Base-by-base conservation (phyloP, 2,113 vertebrate species). In the Petroica traversi region DNA sequence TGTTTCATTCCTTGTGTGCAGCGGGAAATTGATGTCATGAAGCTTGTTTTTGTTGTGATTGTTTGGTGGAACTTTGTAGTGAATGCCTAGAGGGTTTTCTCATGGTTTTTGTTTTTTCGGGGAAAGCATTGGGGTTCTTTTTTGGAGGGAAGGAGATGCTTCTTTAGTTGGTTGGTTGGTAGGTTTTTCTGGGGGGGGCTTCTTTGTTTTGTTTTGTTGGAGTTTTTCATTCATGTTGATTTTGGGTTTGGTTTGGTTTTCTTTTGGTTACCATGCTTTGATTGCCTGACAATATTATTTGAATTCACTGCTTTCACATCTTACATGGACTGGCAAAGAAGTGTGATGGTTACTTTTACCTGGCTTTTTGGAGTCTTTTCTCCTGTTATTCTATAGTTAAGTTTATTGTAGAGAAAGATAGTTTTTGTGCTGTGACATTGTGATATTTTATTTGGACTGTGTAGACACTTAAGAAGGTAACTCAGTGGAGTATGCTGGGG, bases 81-180 rank as follows among this genome's bases (percentile, higher is more conserved):
- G 14, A 84, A 64, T 33, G 5, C 5, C 34, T 52, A 41, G 28
- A 36, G 3, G 12, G 20, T 66, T 48, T 52, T 26, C 19, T 54
- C 6, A 20, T 34, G 8, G 4, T 20, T 29, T 28, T 38, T 41
- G 2, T 3, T 34, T 61, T 38, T 11, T 12, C 12, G 24, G 14
- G 25, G 3, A 2, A 12, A n/a, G 7, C 6, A 19, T 1, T 55
- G 29, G 14, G 15, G 4, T 0, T 10, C 29, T 43, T 31, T 16
- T 19, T 9, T 0, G 1, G 9, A 17, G 5, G 5, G 8, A 33
- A 17, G 6, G 8, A 38, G 3, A 4, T 29, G 25, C 11, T 75
- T 55, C 3, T 4, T 69, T 48, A 15, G 43, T 58, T 38, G 8
- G 3, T 6, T 28, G 14, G 14, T 59, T 67, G 19, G 16, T 34